A percentile compares a stretch with the other conserved stretches of the same genome.
Evolutionary conservation across 2,888 invertebrate genomes (phyloP).

Genomic region (Lochmaea crataegi): DNA sequence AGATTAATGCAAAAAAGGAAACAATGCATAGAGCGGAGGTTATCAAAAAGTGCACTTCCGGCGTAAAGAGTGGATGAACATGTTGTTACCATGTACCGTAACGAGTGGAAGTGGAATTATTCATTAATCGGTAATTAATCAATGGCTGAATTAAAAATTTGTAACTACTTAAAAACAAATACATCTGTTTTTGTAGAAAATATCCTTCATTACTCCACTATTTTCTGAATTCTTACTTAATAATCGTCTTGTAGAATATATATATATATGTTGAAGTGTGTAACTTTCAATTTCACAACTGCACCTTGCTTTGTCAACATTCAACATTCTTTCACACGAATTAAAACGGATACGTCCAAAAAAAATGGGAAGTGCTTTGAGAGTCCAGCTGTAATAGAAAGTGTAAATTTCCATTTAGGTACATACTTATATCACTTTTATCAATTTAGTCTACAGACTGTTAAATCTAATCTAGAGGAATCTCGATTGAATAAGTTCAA

Average conservation of each 20-base stretch:
- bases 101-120: conserved; percentile 10
- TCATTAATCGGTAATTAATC: not conserved
- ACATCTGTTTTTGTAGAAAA: no score
- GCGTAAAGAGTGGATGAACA: conserved; percentile 18
- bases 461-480: conserved; percentile 3
- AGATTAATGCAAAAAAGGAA: not conserved
- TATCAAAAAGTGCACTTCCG: conserved; percentile 33
- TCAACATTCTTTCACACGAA: not conserved
- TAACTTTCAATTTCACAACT: conserved; percentile 1
- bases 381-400: not conserved
- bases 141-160: not conserved
- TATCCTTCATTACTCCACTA: not conserved
- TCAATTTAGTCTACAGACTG: conserved; percentile 5
- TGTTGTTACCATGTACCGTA: conserved; percentile 26
- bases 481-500: conserved; percentile 11
- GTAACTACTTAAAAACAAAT: no score
- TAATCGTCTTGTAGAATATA: no score
- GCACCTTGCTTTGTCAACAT: not conserved
- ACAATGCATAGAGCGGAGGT: conserved; percentile 18
- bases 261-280: not conserved
- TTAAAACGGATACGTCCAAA: not conserved
- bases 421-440: conserved; percentile 5
- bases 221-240: no score
- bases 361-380: conserved; percentile 1
- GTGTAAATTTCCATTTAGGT: conserved; percentile 11